Evolutionary conservation across 1,140 invertebrate species (phyloP).

Genomic region (Lethocerus indicus): DNA sequence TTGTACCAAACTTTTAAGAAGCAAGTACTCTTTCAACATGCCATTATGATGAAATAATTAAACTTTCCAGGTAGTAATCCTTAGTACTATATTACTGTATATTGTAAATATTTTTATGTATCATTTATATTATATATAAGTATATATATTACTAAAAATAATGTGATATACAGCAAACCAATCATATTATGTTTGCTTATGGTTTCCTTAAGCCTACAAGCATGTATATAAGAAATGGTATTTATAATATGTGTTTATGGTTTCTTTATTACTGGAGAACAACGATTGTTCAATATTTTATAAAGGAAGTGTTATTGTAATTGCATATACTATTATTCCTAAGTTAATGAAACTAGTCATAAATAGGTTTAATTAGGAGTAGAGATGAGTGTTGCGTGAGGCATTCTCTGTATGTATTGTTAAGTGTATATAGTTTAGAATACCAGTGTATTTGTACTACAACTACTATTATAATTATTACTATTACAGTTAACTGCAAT

Average conservation of each 20-base stretch:
- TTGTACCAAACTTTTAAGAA: too few species aligned
- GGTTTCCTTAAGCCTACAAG: conserved; percentile 11
- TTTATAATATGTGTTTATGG: conserved; percentile 6
- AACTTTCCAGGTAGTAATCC: background rate
- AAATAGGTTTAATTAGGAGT: conserved; percentile 4
- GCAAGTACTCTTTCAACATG: too few species aligned
- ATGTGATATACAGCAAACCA: conserved; percentile 5
- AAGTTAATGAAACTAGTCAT: conserved; percentile 7
- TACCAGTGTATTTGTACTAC: background rate
- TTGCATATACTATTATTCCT: too few species aligned
- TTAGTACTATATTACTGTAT: background rate
- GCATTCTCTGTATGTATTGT: conserved; percentile 2
- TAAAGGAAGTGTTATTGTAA: conserved; percentile 2
- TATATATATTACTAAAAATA: background rate
- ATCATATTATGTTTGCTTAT: conserved; percentile 10
- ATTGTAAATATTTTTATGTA: conserved; percentile 1
- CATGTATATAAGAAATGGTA: conserved; percentile 6
- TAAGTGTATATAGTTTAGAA: conserved; percentile 5
- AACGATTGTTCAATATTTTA: conserved; percentile 2
- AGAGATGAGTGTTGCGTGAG: conserved; percentile 3
- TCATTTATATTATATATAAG: conserved; percentile 3
- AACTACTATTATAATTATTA: background rate
- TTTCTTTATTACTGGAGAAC: conserved; percentile 1
- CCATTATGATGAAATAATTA: background rate
- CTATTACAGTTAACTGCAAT: background rate